phyloP scores from a whole-genome alignment of 2,797 vertebrate genomes.

The Paguma larvata region DNA sequence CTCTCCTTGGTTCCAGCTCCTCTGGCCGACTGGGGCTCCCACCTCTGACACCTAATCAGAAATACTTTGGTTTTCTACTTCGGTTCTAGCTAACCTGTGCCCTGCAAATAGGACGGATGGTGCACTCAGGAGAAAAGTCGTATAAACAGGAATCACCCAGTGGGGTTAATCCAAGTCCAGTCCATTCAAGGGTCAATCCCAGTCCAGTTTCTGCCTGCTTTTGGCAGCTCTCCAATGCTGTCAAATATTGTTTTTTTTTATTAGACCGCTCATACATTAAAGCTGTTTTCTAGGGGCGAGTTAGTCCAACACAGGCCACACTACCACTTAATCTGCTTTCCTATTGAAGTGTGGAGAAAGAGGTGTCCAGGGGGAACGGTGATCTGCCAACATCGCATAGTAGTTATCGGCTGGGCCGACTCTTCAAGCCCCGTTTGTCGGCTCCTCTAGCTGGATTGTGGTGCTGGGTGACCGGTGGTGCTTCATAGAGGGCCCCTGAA shows the following conservation, averaged over 20 bases:
- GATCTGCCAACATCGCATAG: background rate
- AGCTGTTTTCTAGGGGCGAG: background rate
- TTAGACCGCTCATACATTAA: background rate
- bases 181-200: background rate
- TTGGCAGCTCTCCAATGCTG: background rate
- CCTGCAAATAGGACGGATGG: background rate
- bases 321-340: background rate
- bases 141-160: background rate
- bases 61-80: background rate
- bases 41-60: background rate
- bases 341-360: background rate
- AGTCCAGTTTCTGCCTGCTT: constrained; percentile 2
- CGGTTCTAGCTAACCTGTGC: background rate
- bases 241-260: background rate
- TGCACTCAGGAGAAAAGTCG: background rate
- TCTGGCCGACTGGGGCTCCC: background rate
- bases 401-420: background rate
- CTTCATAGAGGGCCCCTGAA: background rate
- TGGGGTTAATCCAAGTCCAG: background rate
- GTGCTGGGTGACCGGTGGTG: background rate
- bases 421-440: background rate
- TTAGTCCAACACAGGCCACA: background rate
- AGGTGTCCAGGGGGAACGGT: background rate
- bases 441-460: background rate
- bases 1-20: background rate